Percentiles rank a stretch among this genome's conserved stretches.
Evolutionary conservation across 1,140 invertebrate genomes (phyloP).

Genomic region (Teleopsis dalmanni): DNA sequence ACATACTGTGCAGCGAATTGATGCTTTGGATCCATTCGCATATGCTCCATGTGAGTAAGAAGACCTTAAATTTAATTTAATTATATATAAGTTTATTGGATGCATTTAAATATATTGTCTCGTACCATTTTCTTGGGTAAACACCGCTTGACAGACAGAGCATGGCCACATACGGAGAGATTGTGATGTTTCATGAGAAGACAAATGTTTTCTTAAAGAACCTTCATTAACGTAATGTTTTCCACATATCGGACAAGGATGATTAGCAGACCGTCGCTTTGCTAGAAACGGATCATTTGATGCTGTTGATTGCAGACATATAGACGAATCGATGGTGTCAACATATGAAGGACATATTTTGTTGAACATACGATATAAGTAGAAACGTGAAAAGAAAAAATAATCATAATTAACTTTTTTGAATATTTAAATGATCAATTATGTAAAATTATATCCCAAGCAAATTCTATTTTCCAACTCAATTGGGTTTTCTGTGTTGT

Average conservation of each 20-base stretch:
- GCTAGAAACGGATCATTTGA: slow-evolving; percentile 69
- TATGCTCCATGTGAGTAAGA: slow-evolving; percentile 89
- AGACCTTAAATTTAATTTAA: slow-evolving; percentile 55
- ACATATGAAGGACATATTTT: too few species aligned
- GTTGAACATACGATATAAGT: too few species aligned
- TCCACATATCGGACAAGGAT: slow-evolving; percentile 88
- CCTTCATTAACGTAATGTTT: slow-evolving; percentile 94
- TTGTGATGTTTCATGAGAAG: slow-evolving; percentile 84
- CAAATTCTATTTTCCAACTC: too few species aligned
- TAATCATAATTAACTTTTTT: too few species aligned
- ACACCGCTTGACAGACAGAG: slow-evolving; percentile 87
- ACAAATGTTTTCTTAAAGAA: slow-evolving; percentile 82
- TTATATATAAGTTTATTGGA: not conserved
- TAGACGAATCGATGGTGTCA: too few species aligned
- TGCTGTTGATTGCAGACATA: slow-evolving; percentile 8
- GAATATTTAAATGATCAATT: too few species aligned
- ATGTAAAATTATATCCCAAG: too few species aligned
- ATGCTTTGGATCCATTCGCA: slow-evolving; percentile 94
- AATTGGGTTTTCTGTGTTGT: too few species aligned
- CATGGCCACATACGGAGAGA: slow-evolving; percentile 89
- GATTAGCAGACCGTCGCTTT: slow-evolving; percentile 83
- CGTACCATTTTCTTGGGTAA: slow-evolving; percentile 87
- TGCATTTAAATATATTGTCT: not conserved
- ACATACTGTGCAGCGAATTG: slow-evolving; percentile 92
- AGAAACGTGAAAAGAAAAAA: too few species aligned